A percentile compares a stretch with the other conserved stretches of the same genome.
phyloP scores from a whole-genome alignment of 1,140 invertebrate genomes.

The Pseudomyrmex dendroicus region DNA sequence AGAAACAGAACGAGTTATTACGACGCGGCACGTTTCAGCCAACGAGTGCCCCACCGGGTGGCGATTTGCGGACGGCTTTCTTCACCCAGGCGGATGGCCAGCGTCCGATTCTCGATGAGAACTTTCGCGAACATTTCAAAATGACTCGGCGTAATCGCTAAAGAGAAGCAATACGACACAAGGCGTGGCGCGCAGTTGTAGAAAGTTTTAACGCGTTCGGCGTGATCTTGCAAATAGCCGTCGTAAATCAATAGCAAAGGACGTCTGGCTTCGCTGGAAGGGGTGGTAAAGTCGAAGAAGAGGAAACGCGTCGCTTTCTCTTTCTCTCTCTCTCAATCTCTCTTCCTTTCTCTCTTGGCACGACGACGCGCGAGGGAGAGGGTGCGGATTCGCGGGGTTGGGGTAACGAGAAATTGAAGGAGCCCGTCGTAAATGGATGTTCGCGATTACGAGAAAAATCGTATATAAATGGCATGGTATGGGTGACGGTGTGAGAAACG shows the following conservation, averaged over 20 bases:
- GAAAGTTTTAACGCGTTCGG: slow-evolving; percentile 80
- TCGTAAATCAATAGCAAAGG: slow-evolving; percentile 81
- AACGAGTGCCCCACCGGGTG: slow-evolving; percentile 29
- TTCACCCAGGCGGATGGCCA: slow-evolving; percentile 43
- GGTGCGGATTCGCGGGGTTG: slow-evolving; percentile 40
- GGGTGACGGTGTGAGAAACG: slow-evolving; percentile 61
- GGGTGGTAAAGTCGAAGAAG: slow-evolving; percentile 13
- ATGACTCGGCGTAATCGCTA: slow-evolving; percentile 71
- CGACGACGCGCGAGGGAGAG: slow-evolving; percentile 24
- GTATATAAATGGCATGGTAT: slow-evolving; percentile 80
- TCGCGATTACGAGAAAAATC: slow-evolving; percentile 83
- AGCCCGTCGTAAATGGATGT: slow-evolving; percentile 81
- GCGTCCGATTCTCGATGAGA: slow-evolving; percentile 62
- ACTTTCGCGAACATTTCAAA: slow-evolving; percentile 63
- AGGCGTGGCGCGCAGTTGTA: slow-evolving; percentile 76
- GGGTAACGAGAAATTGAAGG: slow-evolving; percentile 82
- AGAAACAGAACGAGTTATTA: slow-evolving; percentile 54
- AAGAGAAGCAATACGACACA: slow-evolving; percentile 65
- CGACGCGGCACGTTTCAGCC: slow-evolving; percentile 52
- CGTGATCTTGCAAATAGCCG: slow-evolving; percentile 83
- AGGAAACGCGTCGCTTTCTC: neutral
- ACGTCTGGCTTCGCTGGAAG: slow-evolving; percentile 21
- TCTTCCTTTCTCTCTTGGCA: neutral
- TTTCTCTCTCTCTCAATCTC: no score
- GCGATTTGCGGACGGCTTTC: slow-evolving; percentile 31